Percentiles rank a stretch among this genome's conserved stretches.
phyloP scores from a whole-genome alignment of 2,797 vertebrate species.

The Florisuga fusca region DNA sequence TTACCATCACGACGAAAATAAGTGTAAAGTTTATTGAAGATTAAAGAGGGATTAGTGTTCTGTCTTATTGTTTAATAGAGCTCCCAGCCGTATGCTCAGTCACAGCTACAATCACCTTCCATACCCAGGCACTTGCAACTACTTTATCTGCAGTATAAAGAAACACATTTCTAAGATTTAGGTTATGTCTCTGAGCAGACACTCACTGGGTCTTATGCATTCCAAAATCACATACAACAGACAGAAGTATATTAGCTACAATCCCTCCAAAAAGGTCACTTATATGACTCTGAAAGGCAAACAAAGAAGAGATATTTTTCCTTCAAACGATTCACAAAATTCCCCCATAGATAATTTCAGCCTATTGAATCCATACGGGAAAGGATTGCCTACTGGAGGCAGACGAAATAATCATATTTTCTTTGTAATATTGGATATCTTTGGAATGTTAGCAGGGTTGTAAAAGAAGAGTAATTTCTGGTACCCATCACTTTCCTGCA shows the following conservation, averaged over 20 bases:
- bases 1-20: slow-evolving; percentile 51
- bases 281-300: not conserved
- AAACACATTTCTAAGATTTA: not conserved
- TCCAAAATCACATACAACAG: not conserved
- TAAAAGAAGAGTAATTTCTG: not conserved
- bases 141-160: not conserved
- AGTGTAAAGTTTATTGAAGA: slow-evolving; percentile 26
- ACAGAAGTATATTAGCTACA: not conserved
- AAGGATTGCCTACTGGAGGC: not conserved
- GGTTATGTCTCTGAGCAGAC: slow-evolving; percentile 5
- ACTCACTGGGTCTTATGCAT: not conserved
- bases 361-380: not conserved
- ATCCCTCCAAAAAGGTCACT: not conserved
- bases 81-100: not conserved
- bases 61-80: slow-evolving; percentile 16
- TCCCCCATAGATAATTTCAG: not conserved
- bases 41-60: slow-evolving; percentile 10
- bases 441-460: not conserved
- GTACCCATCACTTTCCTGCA: not conserved
- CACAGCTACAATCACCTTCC: not conserved
- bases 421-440: not conserved
- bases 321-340: slow-evolving; percentile 17
- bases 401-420: not conserved
- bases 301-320: slow-evolving; percentile 9
- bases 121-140: not conserved